Evolutionary conservation across 1,140 invertebrate genomes (phyloP).

Genomic region (Drosophila sproati): DNA sequence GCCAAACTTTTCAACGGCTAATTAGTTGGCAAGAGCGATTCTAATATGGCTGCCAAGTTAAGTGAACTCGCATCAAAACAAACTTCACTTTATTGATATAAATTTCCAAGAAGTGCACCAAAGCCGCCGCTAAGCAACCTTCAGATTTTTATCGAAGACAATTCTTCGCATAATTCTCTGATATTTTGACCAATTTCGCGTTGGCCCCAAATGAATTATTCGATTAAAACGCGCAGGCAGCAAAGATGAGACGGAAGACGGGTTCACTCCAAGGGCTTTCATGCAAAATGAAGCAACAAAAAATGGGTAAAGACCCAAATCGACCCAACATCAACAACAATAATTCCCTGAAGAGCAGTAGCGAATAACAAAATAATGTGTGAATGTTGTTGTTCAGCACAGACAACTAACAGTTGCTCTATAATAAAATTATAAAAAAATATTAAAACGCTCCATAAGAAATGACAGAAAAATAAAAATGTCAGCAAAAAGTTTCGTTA

Average conservation of each 20-base stretch:
- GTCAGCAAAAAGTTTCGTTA: no score
- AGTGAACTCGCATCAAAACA: conserved; percentile 67
- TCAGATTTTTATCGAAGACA: conserved; percentile 53
- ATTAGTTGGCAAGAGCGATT: conserved; percentile 76
- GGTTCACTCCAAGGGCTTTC: conserved; percentile 14
- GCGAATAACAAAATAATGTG: conserved; percentile 11
- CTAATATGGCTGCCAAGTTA: conserved; percentile 60
- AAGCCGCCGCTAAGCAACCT: conserved; percentile 28
- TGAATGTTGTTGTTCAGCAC: neutral
- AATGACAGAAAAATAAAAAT: conserved; percentile 4
- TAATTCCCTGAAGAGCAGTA: conserved; percentile 31
- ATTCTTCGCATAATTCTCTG: conserved; percentile 48
- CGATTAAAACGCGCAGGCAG: conserved; percentile 30
- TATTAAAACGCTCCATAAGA: neutral
- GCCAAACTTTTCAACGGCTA: conserved; percentile 55
- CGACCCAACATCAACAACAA: conserved; percentile 22
- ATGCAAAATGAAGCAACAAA: conserved; percentile 42
- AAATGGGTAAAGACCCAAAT: conserved; percentile 51
- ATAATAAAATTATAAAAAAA: no score
- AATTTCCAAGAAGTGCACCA: conserved; percentile 54
- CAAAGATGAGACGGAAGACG: conserved; percentile 8
- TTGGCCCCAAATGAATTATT: conserved; percentile 59
- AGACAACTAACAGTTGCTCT: conserved; percentile 5
- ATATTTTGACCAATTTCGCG: conserved; percentile 48
- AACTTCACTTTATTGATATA: conserved; percentile 56